Evolutionary conservation across 30 jellyfish, hydroid and myxozoan genomes (phyloP).

Genomic region (Aurelia sp.): DNA sequence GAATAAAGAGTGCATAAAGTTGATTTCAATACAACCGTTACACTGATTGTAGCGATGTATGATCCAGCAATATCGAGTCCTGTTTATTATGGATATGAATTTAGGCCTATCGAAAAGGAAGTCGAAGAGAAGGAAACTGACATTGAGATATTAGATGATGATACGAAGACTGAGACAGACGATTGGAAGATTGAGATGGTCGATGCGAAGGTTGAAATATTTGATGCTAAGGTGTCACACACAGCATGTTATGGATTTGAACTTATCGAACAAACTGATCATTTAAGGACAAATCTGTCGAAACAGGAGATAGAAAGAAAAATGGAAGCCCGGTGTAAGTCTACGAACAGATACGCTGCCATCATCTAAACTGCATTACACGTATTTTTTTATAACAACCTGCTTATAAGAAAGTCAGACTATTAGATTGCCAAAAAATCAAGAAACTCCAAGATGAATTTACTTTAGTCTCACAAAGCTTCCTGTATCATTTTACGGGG

Average conservation of each 20-base stretch:
- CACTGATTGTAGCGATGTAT: not conserved
- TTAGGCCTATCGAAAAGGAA: conserved; percentile 16
- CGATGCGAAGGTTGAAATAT: not conserved
- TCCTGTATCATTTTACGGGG: too few relatives aligned
- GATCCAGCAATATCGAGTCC: conserved; percentile 40
- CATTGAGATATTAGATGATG: too few relatives aligned
- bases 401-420: too few relatives aligned
- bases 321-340: not conserved
- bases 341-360: not conserved
- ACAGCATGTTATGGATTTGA: conserved; percentile 60
- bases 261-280: not conserved
- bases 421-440: too few relatives aligned
- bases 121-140: too few relatives aligned
- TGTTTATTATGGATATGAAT: conserved; percentile 33
- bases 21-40: too few relatives aligned
- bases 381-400: too few relatives aligned
- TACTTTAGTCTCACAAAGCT: too few relatives aligned
- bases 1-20: too few relatives aligned
- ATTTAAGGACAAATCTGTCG: not conserved
- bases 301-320: not conserved
- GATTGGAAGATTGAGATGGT: too few relatives aligned
- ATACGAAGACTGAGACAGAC: not conserved
- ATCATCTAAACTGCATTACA: too few relatives aligned
- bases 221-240: conserved; percentile 35
- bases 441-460: too few relatives aligned